Evolutionary conservation across 2,888 invertebrate genomes (phyloP).

Genomic region (Epinotia bilunana): DNA sequence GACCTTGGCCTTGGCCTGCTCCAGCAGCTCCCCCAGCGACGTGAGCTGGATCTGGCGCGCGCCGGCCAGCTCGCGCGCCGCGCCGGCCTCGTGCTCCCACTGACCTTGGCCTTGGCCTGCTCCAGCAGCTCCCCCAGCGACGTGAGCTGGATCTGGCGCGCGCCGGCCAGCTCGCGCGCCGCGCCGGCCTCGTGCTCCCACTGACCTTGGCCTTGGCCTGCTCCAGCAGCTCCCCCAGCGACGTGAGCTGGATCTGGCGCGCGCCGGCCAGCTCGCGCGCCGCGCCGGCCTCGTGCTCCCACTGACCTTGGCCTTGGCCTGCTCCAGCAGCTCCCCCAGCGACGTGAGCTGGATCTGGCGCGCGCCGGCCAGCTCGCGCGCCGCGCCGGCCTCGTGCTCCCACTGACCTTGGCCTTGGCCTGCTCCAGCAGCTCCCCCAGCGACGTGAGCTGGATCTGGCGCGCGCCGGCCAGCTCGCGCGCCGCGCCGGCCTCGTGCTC

Average conservation of each 20-base stretch:
- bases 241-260: slow-evolving; percentile 91
- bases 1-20: slow-evolving; percentile 91
- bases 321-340: slow-evolving; percentile 90
- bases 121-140: slow-evolving; percentile 91
- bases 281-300: slow-evolving; percentile 89
- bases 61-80: slow-evolving; percentile 89
- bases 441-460: slow-evolving; percentile 91
- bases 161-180: slow-evolving; percentile 89
- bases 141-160: slow-evolving; percentile 91
- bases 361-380: slow-evolving; percentile 90
- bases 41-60: slow-evolving; percentile 92
- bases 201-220: slow-evolving; percentile 90
- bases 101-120: slow-evolving; percentile 92
- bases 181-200: slow-evolving; percentile 89
- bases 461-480: slow-evolving; percentile 89
- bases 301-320: slow-evolving; percentile 91
- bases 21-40: slow-evolving; percentile 90
- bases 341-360: slow-evolving; percentile 92
- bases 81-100: slow-evolving; percentile 88
- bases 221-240: slow-evolving; percentile 90
- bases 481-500: slow-evolving; percentile 89
- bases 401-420: slow-evolving; percentile 89
- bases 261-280: slow-evolving; percentile 90
- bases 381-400: slow-evolving; percentile 88
- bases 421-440: slow-evolving; percentile 91